A percentile compares a stretch with the other conserved stretches of the same genome.
These are phyloP conservation scores for Neostethus bicornis DNA, from an alignment of 2,797 vertebrate genomes.

Conservation along the genomic window DNA sequence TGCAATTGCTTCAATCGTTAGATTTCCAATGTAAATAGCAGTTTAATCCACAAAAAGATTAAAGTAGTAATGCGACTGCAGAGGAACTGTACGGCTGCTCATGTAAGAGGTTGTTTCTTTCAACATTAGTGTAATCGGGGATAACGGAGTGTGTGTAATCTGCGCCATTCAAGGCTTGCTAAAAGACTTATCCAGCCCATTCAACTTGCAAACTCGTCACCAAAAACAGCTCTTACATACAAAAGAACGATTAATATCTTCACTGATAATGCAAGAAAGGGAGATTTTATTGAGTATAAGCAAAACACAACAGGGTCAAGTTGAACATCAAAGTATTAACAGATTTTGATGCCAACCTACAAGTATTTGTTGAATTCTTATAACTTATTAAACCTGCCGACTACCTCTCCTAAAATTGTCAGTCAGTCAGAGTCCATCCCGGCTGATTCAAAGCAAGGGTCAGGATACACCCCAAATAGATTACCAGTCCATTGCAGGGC, in stretches of 20 bases:
- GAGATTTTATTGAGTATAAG: constrained; percentile 26
- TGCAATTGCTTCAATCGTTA: no score
- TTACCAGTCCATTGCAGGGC: no score
- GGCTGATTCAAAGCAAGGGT: no score
- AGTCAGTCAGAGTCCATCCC: no score
- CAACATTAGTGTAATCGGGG: constrained; percentile 46
- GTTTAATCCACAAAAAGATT: no score
- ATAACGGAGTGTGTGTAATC: constrained; percentile 64
- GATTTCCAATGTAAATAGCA: no score
- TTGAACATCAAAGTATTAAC: constrained; percentile 2
- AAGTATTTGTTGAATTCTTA: neutral
- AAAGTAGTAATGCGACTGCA: no score
- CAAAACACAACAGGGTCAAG: constrained; percentile 19
- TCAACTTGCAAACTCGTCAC: constrained; percentile 51
- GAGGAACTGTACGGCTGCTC: constrained; percentile 27
- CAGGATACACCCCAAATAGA: no score
- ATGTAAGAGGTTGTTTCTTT: constrained; percentile 45
- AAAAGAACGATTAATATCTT: constrained; percentile 56
- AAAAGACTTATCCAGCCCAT: constrained; percentile 62
- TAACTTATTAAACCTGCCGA: neutral
- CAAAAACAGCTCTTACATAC: constrained; percentile 55
- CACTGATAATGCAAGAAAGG: constrained; percentile 18
- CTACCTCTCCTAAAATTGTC: neutral
- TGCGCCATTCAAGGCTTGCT: constrained; percentile 55
- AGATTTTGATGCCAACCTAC: neutral